phyloP scores from a whole-genome alignment of 2,888 invertebrate genomes.

The Tholera decimalis region DNA sequence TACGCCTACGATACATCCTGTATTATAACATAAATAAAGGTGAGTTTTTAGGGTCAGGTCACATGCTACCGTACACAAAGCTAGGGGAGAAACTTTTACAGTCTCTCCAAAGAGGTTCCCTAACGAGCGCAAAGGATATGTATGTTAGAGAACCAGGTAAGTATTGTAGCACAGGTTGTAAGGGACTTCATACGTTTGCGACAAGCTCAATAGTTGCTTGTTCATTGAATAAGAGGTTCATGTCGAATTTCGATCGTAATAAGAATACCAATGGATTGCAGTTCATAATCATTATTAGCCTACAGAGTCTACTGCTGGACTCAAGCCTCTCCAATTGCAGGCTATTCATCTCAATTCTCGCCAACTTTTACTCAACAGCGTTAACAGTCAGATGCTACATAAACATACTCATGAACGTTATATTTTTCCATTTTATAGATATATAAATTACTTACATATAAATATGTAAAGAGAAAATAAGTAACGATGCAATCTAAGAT shows the following conservation, averaged over 20 bases:
- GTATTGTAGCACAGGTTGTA: background rate
- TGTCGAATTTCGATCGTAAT: background rate
- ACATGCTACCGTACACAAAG: too few species aligned
- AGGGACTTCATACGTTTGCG: background rate
- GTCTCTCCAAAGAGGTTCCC: too few species aligned
- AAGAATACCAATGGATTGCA: background rate
- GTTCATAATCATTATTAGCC: background rate
- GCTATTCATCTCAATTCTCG: background rate
- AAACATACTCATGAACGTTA: background rate
- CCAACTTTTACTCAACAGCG: background rate
- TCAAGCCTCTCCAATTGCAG: background rate
- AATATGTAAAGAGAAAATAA: conserved; percentile 40
- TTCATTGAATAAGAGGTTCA: background rate
- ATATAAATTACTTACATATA: conserved; percentile 11
- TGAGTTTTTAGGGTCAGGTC: too few species aligned
- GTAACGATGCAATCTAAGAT: conserved; percentile 24
- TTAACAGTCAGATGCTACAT: background rate
- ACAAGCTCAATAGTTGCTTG: background rate
- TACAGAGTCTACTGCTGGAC: background rate
- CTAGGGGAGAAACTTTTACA: too few species aligned
- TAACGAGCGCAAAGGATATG: background rate
- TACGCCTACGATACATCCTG: too few species aligned
- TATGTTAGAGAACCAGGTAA: background rate
- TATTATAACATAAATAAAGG: too few species aligned
- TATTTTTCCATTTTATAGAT: background rate